Conservation (phyloP, 2,888 invertebrate species). For the Brassicogethes aeneus region DNA sequence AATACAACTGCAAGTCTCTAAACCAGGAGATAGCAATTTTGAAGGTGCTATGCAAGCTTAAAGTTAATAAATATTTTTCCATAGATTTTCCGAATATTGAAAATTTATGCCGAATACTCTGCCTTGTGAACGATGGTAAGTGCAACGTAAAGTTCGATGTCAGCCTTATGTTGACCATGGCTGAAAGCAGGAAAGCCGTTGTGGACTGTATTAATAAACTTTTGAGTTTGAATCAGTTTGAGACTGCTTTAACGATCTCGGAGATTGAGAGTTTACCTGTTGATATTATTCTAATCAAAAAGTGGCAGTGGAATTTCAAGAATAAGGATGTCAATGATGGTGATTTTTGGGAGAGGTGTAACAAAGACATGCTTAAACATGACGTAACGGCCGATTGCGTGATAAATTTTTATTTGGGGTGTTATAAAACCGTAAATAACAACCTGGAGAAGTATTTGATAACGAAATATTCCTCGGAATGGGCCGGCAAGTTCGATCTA, state of each 20-base stretch:
- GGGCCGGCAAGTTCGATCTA: slow-evolving; percentile 30
- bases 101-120: slow-evolving; percentile 25
- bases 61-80: slow-evolving; percentile 48
- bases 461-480: slow-evolving; percentile 32
- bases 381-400: slow-evolving; percentile 53
- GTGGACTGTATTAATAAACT: slow-evolving; percentile 48
- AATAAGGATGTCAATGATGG: slow-evolving; percentile 41
- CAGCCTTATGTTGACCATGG: slow-evolving; percentile 27
- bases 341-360: slow-evolving; percentile 51
- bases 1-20: slow-evolving; percentile 52
- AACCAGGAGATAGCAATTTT: slow-evolving; percentile 57
- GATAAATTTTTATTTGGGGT: slow-evolving; percentile 53
- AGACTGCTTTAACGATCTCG: slow-evolving; percentile 51
- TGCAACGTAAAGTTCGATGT: slow-evolving; percentile 48
- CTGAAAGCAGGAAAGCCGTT: slow-evolving; percentile 42
- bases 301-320: slow-evolving; percentile 48
- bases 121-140: slow-evolving; percentile 25
- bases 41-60: slow-evolving; percentile 46
- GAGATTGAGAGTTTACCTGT: slow-evolving; percentile 43
- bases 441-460: slow-evolving; percentile 44
- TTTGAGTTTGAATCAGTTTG: slow-evolving; percentile 44
- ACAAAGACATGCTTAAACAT: slow-evolving; percentile 51
- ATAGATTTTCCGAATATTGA: slow-evolving; percentile 41
- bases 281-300: slow-evolving; percentile 46
- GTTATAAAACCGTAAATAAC: slow-evolving; percentile 44